phyloP scores from a whole-genome alignment of 2,888 invertebrate genomes.

The Beris chalybata region DNA sequence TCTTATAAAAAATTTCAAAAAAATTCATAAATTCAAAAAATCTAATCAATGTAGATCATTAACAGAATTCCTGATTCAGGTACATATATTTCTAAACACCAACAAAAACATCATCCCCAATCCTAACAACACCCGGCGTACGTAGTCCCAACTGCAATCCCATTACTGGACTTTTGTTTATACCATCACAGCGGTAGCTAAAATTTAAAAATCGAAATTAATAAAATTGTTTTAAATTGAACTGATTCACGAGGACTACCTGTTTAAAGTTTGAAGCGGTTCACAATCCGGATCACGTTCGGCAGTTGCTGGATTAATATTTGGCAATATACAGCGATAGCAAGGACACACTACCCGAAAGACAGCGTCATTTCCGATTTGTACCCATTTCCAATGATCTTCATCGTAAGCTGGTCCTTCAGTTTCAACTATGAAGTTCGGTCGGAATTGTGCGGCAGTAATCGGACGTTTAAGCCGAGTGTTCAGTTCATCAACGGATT shows the following conservation, averaged over 20 bases:
- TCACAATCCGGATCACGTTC: constrained; percentile 62
- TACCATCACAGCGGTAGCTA: constrained; percentile 17
- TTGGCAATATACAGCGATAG: constrained; percentile 69
- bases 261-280: constrained; percentile 67
- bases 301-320: constrained; percentile 69
- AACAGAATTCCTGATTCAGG: too few relatives aligned
- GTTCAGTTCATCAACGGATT: constrained; percentile 70
- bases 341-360: constrained; percentile 48
- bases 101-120: constrained; percentile 60
- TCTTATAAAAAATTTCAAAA: too few relatives aligned
- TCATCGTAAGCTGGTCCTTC: constrained; percentile 64
- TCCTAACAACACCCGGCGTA: constrained; percentile 52
- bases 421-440: constrained; percentile 67
- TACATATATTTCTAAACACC: constrained; percentile 36
- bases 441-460: constrained; percentile 63
- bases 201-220: not conserved
- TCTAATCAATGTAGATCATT: too few relatives aligned
- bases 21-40: too few relatives aligned
- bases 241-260: constrained; percentile 53
- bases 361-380: constrained; percentile 59
- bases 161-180: constrained; percentile 54
- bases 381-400: constrained; percentile 72
- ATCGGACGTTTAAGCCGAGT: constrained; percentile 60
- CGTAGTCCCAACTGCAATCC: constrained; percentile 60
- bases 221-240: not conserved